phyloP scores from a whole-genome alignment of 2,888 invertebrate genomes.

The Margaritifera margaritifera region DNA sequence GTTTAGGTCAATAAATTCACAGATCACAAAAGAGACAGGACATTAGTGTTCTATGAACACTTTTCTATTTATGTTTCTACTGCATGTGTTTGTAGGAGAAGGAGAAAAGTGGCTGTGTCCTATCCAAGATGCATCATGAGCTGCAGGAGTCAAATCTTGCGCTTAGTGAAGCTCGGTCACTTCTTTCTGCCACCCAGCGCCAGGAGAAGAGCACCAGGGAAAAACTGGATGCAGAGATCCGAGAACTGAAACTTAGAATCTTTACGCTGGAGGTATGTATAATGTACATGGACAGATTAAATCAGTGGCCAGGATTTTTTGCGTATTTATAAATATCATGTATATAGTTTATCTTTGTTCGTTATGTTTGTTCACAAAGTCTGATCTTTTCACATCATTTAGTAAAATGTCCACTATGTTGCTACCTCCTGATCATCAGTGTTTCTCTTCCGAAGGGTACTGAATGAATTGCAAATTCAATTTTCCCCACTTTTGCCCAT shows the following conservation, averaged over 20 bases:
- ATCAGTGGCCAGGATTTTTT: too few relatives aligned
- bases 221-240: constrained; percentile 34
- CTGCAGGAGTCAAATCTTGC: constrained; percentile 72
- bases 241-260: constrained; percentile 44
- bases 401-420: too few relatives aligned
- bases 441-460: too few relatives aligned
- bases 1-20: too few relatives aligned
- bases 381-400: too few relatives aligned
- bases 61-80: constrained; percentile 4
- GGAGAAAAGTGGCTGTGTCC: constrained; percentile 35
- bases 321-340: too few relatives aligned
- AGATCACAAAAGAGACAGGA: neutral
- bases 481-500: too few relatives aligned
- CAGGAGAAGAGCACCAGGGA: constrained; percentile 63
- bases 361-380: too few relatives aligned
- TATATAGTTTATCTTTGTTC: too few relatives aligned
- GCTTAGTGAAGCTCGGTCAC: constrained; percentile 59
- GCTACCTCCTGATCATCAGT: too few relatives aligned
- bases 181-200: constrained; percentile 60
- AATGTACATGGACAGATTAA: neutral
- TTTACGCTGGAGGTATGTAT: constrained; percentile 39
- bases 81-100: constrained; percentile 31
- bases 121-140: constrained; percentile 74
- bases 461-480: too few relatives aligned
- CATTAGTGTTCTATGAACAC: neutral